Conservation (phyloP, 2,888 invertebrate genomes). For the Osedax fenrisi region DNA sequence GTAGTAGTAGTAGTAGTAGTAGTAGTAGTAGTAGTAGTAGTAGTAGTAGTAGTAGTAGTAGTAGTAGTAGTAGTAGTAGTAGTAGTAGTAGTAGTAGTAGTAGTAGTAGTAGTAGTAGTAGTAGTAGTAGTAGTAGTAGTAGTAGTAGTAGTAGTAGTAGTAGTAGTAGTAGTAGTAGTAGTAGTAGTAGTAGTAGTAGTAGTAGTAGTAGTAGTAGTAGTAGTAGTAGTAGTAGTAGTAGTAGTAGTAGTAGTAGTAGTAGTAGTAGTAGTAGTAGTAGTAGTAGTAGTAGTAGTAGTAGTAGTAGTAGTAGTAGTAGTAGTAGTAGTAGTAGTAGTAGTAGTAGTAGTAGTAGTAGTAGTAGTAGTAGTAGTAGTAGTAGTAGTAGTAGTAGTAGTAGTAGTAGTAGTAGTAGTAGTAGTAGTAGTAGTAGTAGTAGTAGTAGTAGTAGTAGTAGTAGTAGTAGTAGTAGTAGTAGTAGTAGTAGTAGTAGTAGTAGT, state of each 20-base stretch:
- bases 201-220: not conserved
- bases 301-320: not conserved
- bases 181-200: conserved; percentile 2
- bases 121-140: not conserved
- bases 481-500: not conserved
- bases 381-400: not conserved
- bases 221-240: not conserved
- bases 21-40: conserved; percentile 4
- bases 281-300: not conserved
- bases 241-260: not conserved
- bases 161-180: not conserved
- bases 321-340: not conserved
- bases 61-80: not conserved
- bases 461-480: not conserved
- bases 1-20: conserved; percentile 7
- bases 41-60: not conserved
- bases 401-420: not conserved
- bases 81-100: conserved; percentile 4
- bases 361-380: not conserved
- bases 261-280: not conserved
- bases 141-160: not conserved
- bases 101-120: not conserved
- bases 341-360: not conserved
- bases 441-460: not conserved
- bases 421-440: not conserved